A percentile compares a stretch with the other conserved stretches of the same genome.
Conservation (phyloP, 2,797 vertebrate species). For the Chiloscyllium punctatum region DNA sequence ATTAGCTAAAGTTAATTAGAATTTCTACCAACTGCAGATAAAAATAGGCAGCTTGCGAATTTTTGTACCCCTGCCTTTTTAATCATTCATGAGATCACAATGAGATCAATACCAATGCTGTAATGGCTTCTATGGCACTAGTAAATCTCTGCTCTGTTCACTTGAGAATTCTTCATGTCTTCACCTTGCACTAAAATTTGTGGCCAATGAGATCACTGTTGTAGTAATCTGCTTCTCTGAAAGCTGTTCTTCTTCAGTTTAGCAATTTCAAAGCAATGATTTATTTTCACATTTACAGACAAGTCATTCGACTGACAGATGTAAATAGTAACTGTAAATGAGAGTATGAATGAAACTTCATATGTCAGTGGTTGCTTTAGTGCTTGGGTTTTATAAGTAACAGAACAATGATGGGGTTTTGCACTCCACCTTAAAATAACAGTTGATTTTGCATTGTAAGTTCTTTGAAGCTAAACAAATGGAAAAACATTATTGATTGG, state of each 20-base stretch:
- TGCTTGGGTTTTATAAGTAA: neutral
- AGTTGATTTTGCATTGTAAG: neutral
- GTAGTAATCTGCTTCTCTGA: neutral
- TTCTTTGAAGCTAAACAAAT: neutral
- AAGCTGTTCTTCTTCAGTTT: neutral
- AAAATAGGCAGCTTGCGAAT: neutral
- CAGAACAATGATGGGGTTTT: neutral
- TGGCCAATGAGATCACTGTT: neutral
- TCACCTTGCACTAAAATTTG: neutral
- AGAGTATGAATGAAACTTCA: neutral
- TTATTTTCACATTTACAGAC: neutral
- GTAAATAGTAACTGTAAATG: neutral
- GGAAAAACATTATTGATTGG: neutral
- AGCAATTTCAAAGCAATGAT: neutral
- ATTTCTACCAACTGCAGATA: slow-evolving; percentile 12
- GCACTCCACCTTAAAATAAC: neutral
- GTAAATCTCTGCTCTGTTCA: slow-evolving; percentile 3
- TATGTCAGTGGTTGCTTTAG: neutral
- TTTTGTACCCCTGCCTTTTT: neutral
- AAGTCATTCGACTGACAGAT: neutral
- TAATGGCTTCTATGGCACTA: neutral
- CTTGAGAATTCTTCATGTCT: neutral
- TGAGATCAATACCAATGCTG: slow-evolving; percentile 30
- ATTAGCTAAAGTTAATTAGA: slow-evolving; percentile 17
- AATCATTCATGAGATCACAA: slow-evolving; percentile 22